Evolutionary conservation across 2,888 invertebrate species (phyloP).

Genomic region (Drosophila nigricruria): DNA sequence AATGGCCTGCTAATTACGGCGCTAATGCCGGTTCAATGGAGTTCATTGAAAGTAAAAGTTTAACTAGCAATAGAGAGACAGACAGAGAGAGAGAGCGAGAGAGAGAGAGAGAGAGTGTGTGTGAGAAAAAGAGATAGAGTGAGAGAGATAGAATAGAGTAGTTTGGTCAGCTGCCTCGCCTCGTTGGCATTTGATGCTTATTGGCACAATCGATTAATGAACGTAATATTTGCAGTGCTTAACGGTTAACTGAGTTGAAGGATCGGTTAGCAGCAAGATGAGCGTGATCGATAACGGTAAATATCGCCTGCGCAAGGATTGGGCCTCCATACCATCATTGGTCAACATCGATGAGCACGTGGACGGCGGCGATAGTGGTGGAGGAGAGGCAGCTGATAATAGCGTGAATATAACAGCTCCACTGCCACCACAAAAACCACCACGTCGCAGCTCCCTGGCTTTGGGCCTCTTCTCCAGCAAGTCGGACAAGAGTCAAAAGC

Average conservation of each 20-base stretch:
- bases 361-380: slow-evolving; percentile 74
- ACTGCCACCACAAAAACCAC: slow-evolving; percentile 82
- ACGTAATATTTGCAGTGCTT: slow-evolving; percentile 60
- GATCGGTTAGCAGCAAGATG: slow-evolving; percentile 66
- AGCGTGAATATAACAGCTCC: slow-evolving; percentile 64
- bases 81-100: slow-evolving; percentile 7
- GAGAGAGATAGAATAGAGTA: slow-evolving; percentile 16
- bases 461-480: slow-evolving; percentile 83
- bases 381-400: slow-evolving; percentile 43
- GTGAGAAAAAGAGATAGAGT: neutral
- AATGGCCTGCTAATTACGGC: slow-evolving; percentile 74
- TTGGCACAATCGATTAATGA: slow-evolving; percentile 40
- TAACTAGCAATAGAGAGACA: slow-evolving; percentile 19
- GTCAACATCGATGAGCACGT: slow-evolving; percentile 84
- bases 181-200: neutral
- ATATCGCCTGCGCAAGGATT: slow-evolving; percentile 85
- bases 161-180: slow-evolving; percentile 16
- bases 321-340: slow-evolving; percentile 85
- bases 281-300: slow-evolving; percentile 84
- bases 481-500: slow-evolving; percentile 82
- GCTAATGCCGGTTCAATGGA: slow-evolving; percentile 79
- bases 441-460: slow-evolving; percentile 84
- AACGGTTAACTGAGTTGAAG: slow-evolving; percentile 49
- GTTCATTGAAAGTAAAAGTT: slow-evolving; percentile 80
- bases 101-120: slow-evolving; percentile 11